A percentile compares a stretch with the other conserved stretches of the same genome.
Conservation (phyloP, 2,113 vertebrate species). For the Tinamus guttatus region DNA sequence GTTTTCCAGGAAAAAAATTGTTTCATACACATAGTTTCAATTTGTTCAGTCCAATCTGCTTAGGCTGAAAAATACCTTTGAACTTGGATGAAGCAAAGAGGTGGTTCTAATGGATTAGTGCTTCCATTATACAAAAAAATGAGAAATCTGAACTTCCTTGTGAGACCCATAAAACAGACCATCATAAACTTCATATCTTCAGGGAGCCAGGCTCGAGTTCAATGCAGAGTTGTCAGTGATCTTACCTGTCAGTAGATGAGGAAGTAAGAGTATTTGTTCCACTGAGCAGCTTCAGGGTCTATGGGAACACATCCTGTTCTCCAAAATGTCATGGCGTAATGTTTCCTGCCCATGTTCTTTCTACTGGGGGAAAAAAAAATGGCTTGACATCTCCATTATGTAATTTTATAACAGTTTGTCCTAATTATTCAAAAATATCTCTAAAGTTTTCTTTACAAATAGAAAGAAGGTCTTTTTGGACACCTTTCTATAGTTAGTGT, state of each 20-base stretch:
- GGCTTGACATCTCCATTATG: background rate
- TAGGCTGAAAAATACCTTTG: background rate
- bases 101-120: background rate
- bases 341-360: background rate
- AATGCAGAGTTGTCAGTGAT: background rate
- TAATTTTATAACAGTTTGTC: background rate
- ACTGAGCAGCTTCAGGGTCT: fast-evolving
- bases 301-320: background rate
- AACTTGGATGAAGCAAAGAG: background rate
- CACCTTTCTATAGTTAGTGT: background rate
- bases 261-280: background rate
- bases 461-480: background rate
- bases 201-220: background rate
- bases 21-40: background rate
- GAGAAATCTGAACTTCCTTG: background rate
- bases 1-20: background rate
- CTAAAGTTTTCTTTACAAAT: background rate
- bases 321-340: background rate
- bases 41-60: background rate
- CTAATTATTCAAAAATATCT: background rate
- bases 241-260: background rate
- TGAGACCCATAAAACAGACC: background rate
- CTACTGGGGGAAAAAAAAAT: fast-evolving
- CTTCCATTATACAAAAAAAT: background rate
- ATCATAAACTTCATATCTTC: background rate